These are phyloP conservation scores for Clarias platycephalus DNA, from an alignment of 2,797 vertebrate species.

Conservation along the genomic window DNA sequence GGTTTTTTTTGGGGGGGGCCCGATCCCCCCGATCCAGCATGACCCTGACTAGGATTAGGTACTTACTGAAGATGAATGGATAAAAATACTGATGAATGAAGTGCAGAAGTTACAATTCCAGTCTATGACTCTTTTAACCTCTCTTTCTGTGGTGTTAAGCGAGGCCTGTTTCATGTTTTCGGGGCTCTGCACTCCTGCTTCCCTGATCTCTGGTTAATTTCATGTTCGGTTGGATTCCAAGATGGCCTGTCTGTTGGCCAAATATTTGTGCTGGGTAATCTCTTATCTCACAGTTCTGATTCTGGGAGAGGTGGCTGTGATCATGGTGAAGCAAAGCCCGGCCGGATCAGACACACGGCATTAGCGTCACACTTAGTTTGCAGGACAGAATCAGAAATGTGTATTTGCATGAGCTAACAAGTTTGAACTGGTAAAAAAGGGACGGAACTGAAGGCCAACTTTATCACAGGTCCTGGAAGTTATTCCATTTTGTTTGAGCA, in stretches of 20 bases:
- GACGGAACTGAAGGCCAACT: neutral
- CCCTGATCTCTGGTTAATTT: conserved; percentile 71
- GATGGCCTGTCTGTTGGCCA: conserved; percentile 75
- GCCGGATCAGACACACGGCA: conserved; percentile 48
- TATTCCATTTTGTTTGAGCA: neutral
- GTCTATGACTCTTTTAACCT: conserved; percentile 36
- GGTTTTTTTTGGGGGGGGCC: neutral
- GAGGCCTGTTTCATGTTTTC: conserved; percentile 52
- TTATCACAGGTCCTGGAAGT: neutral
- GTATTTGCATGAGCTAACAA: conserved; percentile 23
- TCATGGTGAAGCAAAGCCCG: conserved; percentile 39
- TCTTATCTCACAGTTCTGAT: conserved; percentile 56
- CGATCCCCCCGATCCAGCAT: too few relatives aligned
- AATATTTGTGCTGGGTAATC: conserved; percentile 79
- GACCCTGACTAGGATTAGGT: neutral
- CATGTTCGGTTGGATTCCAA: conserved; percentile 77
- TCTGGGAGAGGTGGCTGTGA: conserved; percentile 39
- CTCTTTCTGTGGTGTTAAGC: conserved; percentile 34
- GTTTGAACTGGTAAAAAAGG: neutral
- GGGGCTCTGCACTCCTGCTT: conserved; percentile 58
- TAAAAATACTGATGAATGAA: neutral
- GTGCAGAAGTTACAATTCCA: neutral
- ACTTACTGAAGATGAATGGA: neutral
- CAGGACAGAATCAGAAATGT: neutral
- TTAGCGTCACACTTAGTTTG: conserved; percentile 52